Evolutionary conservation across 2,888 invertebrate species (phyloP).

Genomic region (Eledona agricola): DNA sequence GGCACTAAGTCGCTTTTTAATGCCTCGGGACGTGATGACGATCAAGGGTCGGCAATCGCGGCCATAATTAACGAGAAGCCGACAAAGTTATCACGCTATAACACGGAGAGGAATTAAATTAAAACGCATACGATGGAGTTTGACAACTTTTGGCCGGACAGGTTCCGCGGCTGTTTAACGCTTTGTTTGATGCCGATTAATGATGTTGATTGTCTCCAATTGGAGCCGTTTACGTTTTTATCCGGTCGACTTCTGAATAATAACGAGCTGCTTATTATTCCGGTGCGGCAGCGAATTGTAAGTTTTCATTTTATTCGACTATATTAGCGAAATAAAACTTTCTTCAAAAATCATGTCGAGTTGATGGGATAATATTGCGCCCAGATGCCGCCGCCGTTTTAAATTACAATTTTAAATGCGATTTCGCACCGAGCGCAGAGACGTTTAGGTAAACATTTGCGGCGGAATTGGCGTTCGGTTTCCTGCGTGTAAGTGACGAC

Average conservation of each 20-base stretch:
- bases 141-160: conserved; percentile 14
- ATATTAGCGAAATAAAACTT: conserved; percentile 22
- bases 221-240: conserved; percentile 7
- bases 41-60: conserved; percentile 21
- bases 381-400: conserved; percentile 17
- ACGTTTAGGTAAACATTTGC: conserved; percentile 20
- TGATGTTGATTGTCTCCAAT: conserved; percentile 5
- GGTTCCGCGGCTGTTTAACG: conserved; percentile 10
- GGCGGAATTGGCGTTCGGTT: conserved; percentile 2
- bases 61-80: too few relatives aligned
- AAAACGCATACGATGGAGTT: too few relatives aligned
- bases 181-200: conserved; percentile 22
- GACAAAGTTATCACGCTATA: too few relatives aligned
- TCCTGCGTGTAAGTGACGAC: background rate
- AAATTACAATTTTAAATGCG: conserved; percentile 31
- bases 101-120: too few relatives aligned
- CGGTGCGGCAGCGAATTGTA: conserved; percentile 9
- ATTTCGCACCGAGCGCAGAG: conserved; percentile 8
- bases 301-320: conserved; percentile 25
- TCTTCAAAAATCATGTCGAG: conserved; percentile 23
- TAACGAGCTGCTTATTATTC: conserved; percentile 17
- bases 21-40: conserved; percentile 7
- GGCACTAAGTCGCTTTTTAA: conserved; percentile 8
- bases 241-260: conserved; percentile 15
- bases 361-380: conserved; percentile 24